Conservation (phyloP, 2,797 vertebrate species). For the Leucoraja ocellata region DNA sequence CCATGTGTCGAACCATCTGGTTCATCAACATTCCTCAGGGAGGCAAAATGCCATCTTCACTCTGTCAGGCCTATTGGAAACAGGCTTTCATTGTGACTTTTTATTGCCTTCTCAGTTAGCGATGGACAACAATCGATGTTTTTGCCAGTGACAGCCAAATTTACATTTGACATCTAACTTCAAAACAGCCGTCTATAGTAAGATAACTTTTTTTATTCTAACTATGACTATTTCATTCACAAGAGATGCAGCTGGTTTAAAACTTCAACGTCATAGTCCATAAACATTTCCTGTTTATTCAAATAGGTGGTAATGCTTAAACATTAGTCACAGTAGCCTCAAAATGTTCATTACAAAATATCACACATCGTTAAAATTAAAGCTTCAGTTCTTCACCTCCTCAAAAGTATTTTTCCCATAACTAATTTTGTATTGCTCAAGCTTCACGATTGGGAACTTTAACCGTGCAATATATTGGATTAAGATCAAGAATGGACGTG, state of each 20-base stretch:
- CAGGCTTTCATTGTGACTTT: too few species aligned
- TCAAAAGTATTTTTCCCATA: not conserved
- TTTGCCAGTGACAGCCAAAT: too few species aligned
- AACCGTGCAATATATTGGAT: not conserved
- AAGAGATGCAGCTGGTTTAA: constrained; percentile 29
- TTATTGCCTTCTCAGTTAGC: too few species aligned
- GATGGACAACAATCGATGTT: too few species aligned
- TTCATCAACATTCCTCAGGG: too few species aligned
- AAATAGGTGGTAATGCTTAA: constrained; percentile 10
- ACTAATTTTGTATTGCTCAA: not conserved
- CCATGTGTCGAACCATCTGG: too few species aligned
- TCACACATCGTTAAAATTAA: too few species aligned
- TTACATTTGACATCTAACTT: not conserved
- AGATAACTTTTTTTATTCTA: not conserved
- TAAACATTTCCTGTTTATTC: constrained; percentile 33
- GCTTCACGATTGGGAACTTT: not conserved
- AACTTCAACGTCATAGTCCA: not conserved
- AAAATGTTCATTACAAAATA: not conserved
- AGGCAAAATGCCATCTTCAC: too few species aligned
- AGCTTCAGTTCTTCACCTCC: not conserved
- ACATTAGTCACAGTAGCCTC: not conserved
- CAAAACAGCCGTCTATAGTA: not conserved
- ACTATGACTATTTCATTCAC: constrained; percentile 7
- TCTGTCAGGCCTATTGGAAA: too few species aligned
- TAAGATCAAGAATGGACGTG: not conserved